Conservation (phyloP, 2,113 vertebrate genomes). For the Isichthys henryi region DNA sequence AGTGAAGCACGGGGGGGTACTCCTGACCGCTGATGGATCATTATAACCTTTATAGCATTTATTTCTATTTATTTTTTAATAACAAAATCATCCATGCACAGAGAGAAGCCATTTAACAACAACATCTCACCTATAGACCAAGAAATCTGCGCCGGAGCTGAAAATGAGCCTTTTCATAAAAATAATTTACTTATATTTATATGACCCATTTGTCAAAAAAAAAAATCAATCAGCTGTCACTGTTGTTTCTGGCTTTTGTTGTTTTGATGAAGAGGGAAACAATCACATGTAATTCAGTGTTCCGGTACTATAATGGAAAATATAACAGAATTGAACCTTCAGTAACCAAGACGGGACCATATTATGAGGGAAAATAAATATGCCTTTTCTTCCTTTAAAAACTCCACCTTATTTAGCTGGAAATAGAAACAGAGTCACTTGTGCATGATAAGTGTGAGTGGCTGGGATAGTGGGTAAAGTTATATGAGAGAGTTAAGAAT, state of each 20-base stretch:
- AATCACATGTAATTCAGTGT: slow-evolving; percentile 54
- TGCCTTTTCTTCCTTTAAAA: slow-evolving; percentile 40
- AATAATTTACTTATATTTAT: slow-evolving; percentile 54
- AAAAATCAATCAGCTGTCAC: slow-evolving; percentile 55
- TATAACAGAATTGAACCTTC: slow-evolving; percentile 43
- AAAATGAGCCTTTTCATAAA: slow-evolving; percentile 52
- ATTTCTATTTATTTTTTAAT: background rate
- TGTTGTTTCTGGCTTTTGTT: slow-evolving; percentile 46
- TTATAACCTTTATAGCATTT: background rate
- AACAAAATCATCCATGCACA: background rate
- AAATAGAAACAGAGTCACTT: background rate
- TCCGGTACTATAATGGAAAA: slow-evolving; percentile 58
- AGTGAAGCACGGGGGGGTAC: slow-evolving; percentile 7
- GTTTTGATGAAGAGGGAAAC: slow-evolving; percentile 35
- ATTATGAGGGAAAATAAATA: slow-evolving; percentile 52
- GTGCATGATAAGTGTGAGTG: background rate
- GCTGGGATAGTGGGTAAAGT: too few relatives aligned
- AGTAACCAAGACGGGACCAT: slow-evolving; percentile 47
- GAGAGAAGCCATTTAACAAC: slow-evolving; percentile 1
- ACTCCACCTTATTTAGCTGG: slow-evolving; percentile 15
- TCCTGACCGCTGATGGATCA: background rate
- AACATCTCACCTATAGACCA: background rate
- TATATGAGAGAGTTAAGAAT: background rate
- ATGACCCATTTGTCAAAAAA: slow-evolving; percentile 36
- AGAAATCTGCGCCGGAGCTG: slow-evolving; percentile 31